A percentile compares a stretch with the other conserved stretches of the same genome.
phyloP scores from a whole-genome alignment of 2,797 vertebrate genomes.

The Chelidonichthys spinosus region DNA sequence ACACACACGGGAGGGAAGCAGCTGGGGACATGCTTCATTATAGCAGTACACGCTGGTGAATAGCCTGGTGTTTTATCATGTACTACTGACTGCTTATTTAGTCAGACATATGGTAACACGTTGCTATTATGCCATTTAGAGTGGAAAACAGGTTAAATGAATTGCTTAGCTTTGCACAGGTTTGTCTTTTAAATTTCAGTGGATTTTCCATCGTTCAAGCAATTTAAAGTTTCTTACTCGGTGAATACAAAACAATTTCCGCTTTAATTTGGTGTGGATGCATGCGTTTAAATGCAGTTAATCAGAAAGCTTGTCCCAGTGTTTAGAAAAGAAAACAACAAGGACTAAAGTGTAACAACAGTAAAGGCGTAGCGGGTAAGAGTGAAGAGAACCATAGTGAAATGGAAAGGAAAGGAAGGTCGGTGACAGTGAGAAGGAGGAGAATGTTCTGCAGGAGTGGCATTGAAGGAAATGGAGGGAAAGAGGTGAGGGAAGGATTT shows the following conservation, averaged over 20 bases:
- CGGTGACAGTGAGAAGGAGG: constrained; percentile 7
- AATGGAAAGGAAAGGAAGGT: constrained; percentile 5
- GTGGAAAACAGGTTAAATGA: constrained; percentile 66
- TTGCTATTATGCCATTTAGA: constrained; percentile 69
- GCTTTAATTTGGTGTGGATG: neutral
- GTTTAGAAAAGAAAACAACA: neutral
- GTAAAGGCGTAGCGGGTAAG: neutral
- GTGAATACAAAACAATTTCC: constrained; percentile 10
- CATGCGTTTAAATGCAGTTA: neutral
- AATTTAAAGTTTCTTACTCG: constrained; percentile 16
- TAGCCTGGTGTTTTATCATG: constrained; percentile 74
- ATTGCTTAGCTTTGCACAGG: constrained; percentile 42
- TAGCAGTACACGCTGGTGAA: constrained; percentile 67
- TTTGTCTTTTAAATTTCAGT: constrained; percentile 54
- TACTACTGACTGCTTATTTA: constrained; percentile 76
- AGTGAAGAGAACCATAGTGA: neutral
- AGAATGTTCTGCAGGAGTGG: constrained; percentile 32
- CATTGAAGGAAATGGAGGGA: constrained; percentile 45
- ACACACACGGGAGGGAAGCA: constrained; percentile 25
- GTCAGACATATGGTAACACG: constrained; percentile 70
- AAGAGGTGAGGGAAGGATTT: constrained; percentile 48
- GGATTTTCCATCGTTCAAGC: constrained; percentile 37
- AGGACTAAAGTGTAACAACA: neutral
- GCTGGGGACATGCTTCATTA: constrained; percentile 79
- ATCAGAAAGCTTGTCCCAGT: neutral